These are phyloP conservation scores for Drosophila mulleri DNA, from an alignment of 2,888 invertebrate species.

Conservation along the genomic window DNA sequence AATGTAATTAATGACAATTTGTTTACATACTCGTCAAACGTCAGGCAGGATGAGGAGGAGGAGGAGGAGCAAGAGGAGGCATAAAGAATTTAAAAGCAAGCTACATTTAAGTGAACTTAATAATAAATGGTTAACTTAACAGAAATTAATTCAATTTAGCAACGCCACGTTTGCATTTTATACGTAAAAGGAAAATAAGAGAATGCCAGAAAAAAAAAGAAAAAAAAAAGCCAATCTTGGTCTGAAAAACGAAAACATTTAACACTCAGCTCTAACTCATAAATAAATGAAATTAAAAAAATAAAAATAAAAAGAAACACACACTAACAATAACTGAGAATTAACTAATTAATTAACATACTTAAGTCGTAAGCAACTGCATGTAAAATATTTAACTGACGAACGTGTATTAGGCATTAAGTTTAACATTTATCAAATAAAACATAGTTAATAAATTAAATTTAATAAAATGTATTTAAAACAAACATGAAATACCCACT, in stretches of 20 bases:
- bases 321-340: slow-evolving; percentile 51
- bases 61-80: neutral
- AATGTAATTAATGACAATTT: slow-evolving; percentile 64
- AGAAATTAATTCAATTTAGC: slow-evolving; percentile 76
- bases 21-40: slow-evolving; percentile 37
- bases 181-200: slow-evolving; percentile 59
- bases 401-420: slow-evolving; percentile 61
- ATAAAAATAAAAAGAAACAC: slow-evolving; percentile 31
- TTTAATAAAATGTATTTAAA: slow-evolving; percentile 81
- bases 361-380: slow-evolving; percentile 69
- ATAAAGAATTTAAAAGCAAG: slow-evolving; percentile 69
- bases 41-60: slow-evolving; percentile 13
- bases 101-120: slow-evolving; percentile 62
- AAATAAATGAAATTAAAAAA: slow-evolving; percentile 29
- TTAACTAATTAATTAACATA: slow-evolving; percentile 40
- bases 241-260: neutral
- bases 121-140: slow-evolving; percentile 60
- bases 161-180: slow-evolving; percentile 76
- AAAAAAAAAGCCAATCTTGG: slow-evolving; percentile 17
- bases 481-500: slow-evolving; percentile 14
- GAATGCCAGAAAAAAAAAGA: neutral
- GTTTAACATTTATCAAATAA: slow-evolving; percentile 53
- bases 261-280: slow-evolving; percentile 46
- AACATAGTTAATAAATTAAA: slow-evolving; percentile 76
- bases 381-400: slow-evolving; percentile 77